phyloP scores from a whole-genome alignment of 1,140 invertebrate species.

The Pantala flavescens region DNA sequence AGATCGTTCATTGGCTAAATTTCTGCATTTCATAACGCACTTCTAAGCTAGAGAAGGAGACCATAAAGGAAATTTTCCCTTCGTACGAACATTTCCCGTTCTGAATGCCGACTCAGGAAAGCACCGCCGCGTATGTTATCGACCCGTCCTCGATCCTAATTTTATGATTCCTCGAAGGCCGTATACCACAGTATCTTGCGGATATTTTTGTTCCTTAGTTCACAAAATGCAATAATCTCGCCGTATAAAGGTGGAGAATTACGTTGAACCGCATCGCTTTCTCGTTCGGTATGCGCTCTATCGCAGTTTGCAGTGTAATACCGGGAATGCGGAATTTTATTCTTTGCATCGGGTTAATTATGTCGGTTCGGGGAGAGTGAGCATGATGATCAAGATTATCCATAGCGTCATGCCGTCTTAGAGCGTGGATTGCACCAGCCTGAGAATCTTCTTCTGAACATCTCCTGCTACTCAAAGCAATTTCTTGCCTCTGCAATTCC shows the following conservation, averaged over 20 bases:
- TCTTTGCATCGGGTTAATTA: too few relatives aligned
- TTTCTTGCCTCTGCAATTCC: too few relatives aligned
- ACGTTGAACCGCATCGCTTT: background rate
- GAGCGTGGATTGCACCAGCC: too few relatives aligned
- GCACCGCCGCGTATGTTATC: background rate
- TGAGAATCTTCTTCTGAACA: too few relatives aligned
- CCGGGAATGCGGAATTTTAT: too few relatives aligned
- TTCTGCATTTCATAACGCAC: too few relatives aligned
- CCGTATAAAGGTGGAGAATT: background rate
- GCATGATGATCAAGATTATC: too few relatives aligned
- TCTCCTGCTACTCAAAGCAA: too few relatives aligned
- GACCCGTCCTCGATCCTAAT: background rate
- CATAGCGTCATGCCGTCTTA: too few relatives aligned
- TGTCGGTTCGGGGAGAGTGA: too few relatives aligned
- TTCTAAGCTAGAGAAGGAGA: background rate
- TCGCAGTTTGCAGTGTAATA: background rate
- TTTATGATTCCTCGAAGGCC: background rate
- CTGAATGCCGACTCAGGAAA: background rate
- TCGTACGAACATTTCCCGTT: background rate
- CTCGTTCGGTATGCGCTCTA: background rate
- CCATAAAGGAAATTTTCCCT: background rate
- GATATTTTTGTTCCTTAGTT: background rate
- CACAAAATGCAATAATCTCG: background rate
- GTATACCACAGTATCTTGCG: background rate
- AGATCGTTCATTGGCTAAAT: too few relatives aligned